These are phyloP conservation scores for Rhinophrynus dorsalis DNA, from an alignment of 2,797 vertebrate genomes.

Conservation along the genomic window DNA sequence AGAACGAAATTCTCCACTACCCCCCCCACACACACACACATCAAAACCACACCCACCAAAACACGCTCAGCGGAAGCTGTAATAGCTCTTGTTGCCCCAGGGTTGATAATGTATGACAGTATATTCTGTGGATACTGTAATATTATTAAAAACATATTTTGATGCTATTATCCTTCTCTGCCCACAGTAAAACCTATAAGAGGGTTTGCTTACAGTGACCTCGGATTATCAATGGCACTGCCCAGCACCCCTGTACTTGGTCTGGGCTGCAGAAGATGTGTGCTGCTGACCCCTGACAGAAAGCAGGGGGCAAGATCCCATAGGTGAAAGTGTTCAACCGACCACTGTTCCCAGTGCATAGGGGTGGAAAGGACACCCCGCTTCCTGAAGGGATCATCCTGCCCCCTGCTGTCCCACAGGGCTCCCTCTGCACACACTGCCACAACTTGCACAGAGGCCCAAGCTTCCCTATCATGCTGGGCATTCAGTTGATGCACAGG, in stretches of 20 bases:
- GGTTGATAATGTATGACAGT: no score
- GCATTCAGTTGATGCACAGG: conserved; percentile 26
- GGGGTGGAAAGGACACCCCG: conserved; percentile 72
- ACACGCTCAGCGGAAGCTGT: no score
- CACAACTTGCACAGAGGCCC: no score
- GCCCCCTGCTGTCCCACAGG: conserved; percentile 25
- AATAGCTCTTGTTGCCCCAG: no score
- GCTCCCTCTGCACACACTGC: neutral
- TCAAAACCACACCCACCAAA: no score
- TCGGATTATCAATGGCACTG: conserved; percentile 85
- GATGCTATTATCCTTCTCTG: no score
- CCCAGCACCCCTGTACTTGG: conserved; percentile 74
- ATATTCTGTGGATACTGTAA: no score
- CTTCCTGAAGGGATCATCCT: conserved; percentile 69
- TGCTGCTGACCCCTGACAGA: conserved; percentile 64
- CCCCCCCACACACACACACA: no score
- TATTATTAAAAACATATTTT: no score
- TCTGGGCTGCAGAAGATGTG: conserved; percentile 80
- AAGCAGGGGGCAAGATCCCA: conserved; percentile 77
- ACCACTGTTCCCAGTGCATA: conserved; percentile 76
- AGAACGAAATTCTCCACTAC: no score
- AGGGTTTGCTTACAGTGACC: conserved; percentile 93
- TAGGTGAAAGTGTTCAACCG: conserved; percentile 96
- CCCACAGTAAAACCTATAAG: no score
- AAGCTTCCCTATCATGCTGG: neutral